These are phyloP conservation scores for Bombus confusus DNA, from an alignment of 1,140 invertebrate genomes.

Conservation along the genomic window DNA sequence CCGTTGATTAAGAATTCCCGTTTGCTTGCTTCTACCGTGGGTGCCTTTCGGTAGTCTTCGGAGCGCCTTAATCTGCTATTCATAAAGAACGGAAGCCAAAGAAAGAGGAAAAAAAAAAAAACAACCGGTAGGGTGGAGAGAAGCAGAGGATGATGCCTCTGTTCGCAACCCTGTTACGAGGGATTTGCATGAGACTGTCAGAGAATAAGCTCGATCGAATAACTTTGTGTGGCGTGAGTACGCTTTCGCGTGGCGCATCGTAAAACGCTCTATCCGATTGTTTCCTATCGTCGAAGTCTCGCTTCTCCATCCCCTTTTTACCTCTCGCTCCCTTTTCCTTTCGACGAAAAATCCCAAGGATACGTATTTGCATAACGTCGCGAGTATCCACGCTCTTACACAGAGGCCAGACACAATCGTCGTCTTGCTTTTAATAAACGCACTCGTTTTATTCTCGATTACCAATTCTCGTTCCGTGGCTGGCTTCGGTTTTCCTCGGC, in stretches of 20 bases:
- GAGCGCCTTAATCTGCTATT: slow-evolving; percentile 62
- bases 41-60: slow-evolving; percentile 5
- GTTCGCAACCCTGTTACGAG: slow-evolving; percentile 10
- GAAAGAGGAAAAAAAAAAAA: too few species aligned
- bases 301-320: slow-evolving; percentile 1
- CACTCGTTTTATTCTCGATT: slow-evolving; percentile 10
- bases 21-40: slow-evolving; percentile 45
- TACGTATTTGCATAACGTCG: slow-evolving; percentile 38
- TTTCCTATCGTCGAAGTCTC: slow-evolving; percentile 46
- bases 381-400: neutral
- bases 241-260: slow-evolving; percentile 47
- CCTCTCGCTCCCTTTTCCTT: slow-evolving; percentile 40
- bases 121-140: neutral
- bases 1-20: slow-evolving; percentile 63
- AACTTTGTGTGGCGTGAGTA: slow-evolving; percentile 28
- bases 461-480: neutral
- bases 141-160: neutral
- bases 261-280: slow-evolving; percentile 56
- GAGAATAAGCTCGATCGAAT: slow-evolving; percentile 50
- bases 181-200: slow-evolving; percentile 59
- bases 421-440: slow-evolving; percentile 45
- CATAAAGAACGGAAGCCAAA: slow-evolving; percentile 59
- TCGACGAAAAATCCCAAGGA: slow-evolving; percentile 20
- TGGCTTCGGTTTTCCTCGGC: neutral
- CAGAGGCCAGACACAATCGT: slow-evolving; percentile 29